These are phyloP conservation scores for Catostylus mosaicus DNA, from an alignment of 30 jellyfish, hydroid and myxozoan species.

Conservation along the genomic window DNA sequence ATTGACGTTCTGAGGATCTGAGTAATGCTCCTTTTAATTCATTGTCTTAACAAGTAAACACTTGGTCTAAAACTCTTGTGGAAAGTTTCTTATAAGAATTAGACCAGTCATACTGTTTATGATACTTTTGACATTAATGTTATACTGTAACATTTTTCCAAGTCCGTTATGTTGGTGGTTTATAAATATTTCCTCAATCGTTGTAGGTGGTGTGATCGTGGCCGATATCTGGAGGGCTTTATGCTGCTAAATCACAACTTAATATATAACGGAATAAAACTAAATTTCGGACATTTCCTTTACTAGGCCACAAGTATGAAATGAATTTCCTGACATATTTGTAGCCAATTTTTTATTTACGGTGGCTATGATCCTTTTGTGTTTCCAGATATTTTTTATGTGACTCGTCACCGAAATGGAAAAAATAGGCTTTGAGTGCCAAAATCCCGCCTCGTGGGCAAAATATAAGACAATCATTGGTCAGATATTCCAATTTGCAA, in stretches of 20 bases:
- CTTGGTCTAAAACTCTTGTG: too few species aligned
- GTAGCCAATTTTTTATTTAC: not conserved
- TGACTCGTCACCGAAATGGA: slow-evolving; percentile 3
- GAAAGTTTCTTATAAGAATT: too few species aligned
- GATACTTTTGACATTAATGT: too few species aligned
- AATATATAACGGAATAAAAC: not conserved
- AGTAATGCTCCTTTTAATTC: too few species aligned
- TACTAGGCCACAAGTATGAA: not conserved
- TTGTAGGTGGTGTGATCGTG: not conserved
- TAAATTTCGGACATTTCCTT: not conserved
- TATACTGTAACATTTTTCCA: too few species aligned
- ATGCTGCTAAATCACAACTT: not conserved
- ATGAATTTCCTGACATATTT: slow-evolving; percentile 3
- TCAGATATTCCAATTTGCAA: not conserved
- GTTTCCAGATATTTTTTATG: not conserved
- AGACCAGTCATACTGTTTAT: too few species aligned
- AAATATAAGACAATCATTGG: not conserved
- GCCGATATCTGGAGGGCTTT: slow-evolving; percentile 2
- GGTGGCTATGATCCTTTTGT: not conserved
- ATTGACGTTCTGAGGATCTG: too few species aligned
- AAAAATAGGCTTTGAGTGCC: not conserved
- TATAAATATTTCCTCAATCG: not conserved
- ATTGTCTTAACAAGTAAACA: too few species aligned
- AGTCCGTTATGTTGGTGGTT: too few species aligned
- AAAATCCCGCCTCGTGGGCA: not conserved